Evolutionary conservation across 2,113 vertebrate species (phyloP).

Genomic region (Nannobrachium achirus): DNA sequence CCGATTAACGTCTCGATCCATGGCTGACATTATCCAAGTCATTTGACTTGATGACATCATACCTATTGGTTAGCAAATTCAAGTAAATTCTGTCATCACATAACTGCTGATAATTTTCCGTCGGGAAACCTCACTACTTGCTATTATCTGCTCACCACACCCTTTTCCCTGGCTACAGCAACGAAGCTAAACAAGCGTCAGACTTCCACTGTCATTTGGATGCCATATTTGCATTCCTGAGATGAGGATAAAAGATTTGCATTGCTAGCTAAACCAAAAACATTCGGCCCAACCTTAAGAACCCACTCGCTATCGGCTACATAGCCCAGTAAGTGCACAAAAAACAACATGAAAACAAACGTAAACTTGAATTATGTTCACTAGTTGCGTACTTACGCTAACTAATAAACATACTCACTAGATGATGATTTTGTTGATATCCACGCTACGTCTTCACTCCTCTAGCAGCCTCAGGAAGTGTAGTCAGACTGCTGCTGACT

Average conservation of each 20-base stretch:
- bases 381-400: neutral
- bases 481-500: neutral
- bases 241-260: neutral
- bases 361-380: neutral
- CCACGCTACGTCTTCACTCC: neutral
- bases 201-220: neutral
- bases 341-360: too few species aligned
- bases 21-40: neutral
- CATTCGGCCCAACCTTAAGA: conserved; percentile 38
- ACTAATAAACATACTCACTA: neutral
- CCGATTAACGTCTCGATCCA: too few species aligned
- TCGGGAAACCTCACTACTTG: too few species aligned
- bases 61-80: neutral
- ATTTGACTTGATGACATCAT: neutral
- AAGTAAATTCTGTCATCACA: neutral
- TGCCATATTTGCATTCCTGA: neutral
- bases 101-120: neutral
- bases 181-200: neutral
- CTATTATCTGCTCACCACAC: neutral
- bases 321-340: neutral
- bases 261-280: conserved; percentile 26
- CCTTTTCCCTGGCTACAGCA: neutral
- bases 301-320: neutral
- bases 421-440: conserved; percentile 7
- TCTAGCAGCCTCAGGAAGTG: conserved; percentile 42